Percentiles rank a stretch among this genome's conserved stretches.
Conservation (phyloP, 2,888 invertebrate species). For the Ennomos erosarius region DNA sequence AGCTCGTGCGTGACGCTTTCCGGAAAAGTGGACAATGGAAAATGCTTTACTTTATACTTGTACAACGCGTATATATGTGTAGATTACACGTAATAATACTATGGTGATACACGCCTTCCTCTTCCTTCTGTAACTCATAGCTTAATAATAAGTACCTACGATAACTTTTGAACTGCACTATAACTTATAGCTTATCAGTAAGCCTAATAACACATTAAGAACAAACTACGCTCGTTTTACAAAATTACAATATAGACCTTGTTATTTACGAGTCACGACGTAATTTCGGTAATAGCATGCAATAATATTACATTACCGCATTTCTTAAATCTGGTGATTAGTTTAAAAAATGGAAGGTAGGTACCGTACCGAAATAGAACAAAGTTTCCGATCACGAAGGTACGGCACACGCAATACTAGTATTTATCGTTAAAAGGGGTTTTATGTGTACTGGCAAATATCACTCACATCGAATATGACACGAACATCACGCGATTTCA, state of each 20-base stretch:
- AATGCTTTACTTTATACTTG: too few relatives aligned
- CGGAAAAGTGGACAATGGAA: too few relatives aligned
- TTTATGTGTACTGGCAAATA: constrained; percentile 43
- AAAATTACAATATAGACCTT: constrained; percentile 23
- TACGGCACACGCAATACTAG: constrained; percentile 39
- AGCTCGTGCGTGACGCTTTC: too few relatives aligned
- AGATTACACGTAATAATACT: too few relatives aligned
- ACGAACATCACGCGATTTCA: constrained; percentile 42
- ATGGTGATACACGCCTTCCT: too few relatives aligned
- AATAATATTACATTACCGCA: constrained; percentile 26
- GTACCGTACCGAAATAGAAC: constrained; percentile 31
- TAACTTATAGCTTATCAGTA: constrained; percentile 7
- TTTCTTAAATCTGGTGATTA: constrained; percentile 29
- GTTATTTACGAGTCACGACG: constrained; percentile 21
- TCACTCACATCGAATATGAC: constrained; percentile 41
- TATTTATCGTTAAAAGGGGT: constrained; percentile 44
- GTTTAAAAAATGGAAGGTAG: constrained; percentile 25
- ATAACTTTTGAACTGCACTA: not conserved
- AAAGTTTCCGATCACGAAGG: constrained; percentile 40
- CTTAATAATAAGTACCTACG: not conserved
- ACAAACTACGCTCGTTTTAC: constrained; percentile 23
- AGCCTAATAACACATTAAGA: not conserved
- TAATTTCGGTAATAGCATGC: constrained; percentile 26
- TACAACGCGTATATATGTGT: too few relatives aligned
- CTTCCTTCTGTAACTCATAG: too few relatives aligned